Base-by-base conservation (phyloP, 1,140 invertebrate species). In the Agrypnia vestita region DNA sequence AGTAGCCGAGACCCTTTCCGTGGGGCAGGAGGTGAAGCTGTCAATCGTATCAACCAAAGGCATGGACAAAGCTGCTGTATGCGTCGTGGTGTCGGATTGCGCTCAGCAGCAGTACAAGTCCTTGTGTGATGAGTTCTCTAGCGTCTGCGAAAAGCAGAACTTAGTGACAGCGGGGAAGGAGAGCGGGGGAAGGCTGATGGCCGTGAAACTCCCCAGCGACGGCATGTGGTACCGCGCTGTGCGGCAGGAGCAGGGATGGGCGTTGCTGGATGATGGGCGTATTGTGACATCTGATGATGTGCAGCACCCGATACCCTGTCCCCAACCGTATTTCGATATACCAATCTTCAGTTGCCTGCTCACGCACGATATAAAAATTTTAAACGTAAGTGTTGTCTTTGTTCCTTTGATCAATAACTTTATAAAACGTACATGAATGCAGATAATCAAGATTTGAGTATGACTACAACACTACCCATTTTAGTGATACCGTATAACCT, bases 161-260 rank as follows among this genome's bases (percentile, higher is more conserved):
- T 3, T n/a, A 19, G 10, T 6, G 15, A 9, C 21, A 9, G 15
- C 15, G n/a, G 53, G 8, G 9, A 15, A 12, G 13, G 62, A 15
- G 15, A 17, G 15, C 35, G 11, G 1, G 1, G 19, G n/a, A 25
- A 35, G 62, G 11, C 10, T 67, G 12, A 17, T 67, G 62, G 62
- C 62, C 6, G 43, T 67, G 4, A n/a, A 46, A 7, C 62, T 67
- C n/a, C 4, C 62, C 43, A 21, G 62, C 8, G 43, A 67, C 4
- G 62, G 62, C 13, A n/a, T n/a, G 53, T 67, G 62, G 62, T 67
- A 47, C 35, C 62, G 62, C 7, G 62, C 62, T 8, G 62, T 67
- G 25, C 3, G 4, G 43, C 62, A 15, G 0, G 13, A 25, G 3
- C 62, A 67, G 43, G 43, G 43, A 10, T 67, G 62, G 62, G 62